phyloP scores from a whole-genome alignment of 2,797 vertebrate genomes.

The Gorsachius magnificus region DNA sequence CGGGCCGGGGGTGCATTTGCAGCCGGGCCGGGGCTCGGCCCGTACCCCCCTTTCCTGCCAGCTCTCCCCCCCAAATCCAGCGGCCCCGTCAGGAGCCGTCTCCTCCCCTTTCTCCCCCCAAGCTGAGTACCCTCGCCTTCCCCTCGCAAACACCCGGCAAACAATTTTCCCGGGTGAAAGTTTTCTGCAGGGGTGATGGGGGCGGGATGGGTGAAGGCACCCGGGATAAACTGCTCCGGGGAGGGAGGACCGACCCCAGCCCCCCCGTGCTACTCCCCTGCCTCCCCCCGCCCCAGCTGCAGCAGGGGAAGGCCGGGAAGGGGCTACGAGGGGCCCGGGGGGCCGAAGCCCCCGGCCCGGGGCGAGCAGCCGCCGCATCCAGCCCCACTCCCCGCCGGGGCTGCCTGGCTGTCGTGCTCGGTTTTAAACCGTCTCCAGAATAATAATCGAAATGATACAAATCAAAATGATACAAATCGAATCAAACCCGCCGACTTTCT shows the following conservation, averaged over 20 bases:
- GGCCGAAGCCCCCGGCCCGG: background rate
- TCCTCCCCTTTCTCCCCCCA: background rate
- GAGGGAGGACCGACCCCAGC: background rate
- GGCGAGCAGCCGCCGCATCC: background rate
- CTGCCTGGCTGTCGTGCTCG: background rate
- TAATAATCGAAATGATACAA: background rate
- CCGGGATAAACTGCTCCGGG: background rate
- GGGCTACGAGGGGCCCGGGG: background rate
- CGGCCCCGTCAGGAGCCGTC: background rate
- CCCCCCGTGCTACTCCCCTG: accelerated
- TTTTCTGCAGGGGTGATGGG: background rate
- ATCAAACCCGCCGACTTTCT: background rate
- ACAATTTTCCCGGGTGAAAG: background rate
- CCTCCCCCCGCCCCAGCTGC: background rate
- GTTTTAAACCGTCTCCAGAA: background rate
- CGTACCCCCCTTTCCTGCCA: background rate
- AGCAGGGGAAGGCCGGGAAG: background rate
- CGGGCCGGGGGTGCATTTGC: background rate
- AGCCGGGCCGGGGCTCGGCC: background rate
- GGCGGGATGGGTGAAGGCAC: background rate
- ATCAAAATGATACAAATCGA: background rate
- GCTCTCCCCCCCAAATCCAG: background rate
- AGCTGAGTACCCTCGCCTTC: background rate
- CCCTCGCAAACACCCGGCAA: background rate
- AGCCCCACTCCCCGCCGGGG: background rate